A percentile compares a stretch with the other conserved stretches of the same genome.
These are phyloP conservation scores for Dendrocincla tyrannina DNA, from an alignment of 2,797 vertebrate species.

Conservation along the genomic window DNA sequence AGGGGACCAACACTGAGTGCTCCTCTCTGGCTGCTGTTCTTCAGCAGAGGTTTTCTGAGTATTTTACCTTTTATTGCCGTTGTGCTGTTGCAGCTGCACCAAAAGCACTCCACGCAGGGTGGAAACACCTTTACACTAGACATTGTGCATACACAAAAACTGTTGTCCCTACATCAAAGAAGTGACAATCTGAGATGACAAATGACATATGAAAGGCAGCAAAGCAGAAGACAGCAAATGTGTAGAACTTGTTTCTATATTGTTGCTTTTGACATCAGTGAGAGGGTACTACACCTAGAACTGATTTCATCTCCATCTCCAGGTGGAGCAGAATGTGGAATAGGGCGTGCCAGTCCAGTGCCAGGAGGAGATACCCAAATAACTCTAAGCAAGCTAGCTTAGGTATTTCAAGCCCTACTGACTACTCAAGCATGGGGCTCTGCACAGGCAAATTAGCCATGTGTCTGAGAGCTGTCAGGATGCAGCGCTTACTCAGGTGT, in stretches of 20 bases:
- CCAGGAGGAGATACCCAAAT: background rate
- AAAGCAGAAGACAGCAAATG: constrained; percentile 14
- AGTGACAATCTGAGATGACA: constrained; percentile 35
- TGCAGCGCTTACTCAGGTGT: background rate
- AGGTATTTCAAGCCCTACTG: background rate
- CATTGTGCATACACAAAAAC: background rate
- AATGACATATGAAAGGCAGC: constrained; percentile 1
- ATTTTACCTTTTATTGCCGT: background rate
- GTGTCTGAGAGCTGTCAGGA: constrained; percentile 7
- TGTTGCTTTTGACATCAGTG: background rate
- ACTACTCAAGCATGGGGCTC: constrained; percentile 11
- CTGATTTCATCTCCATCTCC: background rate
- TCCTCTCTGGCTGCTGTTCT: background rate
- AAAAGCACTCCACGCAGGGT: background rate
- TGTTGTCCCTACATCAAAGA: background rate
- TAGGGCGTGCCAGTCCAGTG: background rate
- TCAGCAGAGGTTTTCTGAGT: background rate
- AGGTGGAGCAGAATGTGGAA: background rate
- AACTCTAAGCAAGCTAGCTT: background rate
- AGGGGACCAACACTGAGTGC: background rate
- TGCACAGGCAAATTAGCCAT: background rate
- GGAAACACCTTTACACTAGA: background rate
- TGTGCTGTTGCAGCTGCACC: background rate
- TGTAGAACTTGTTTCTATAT: background rate
- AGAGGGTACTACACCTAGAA: background rate